Evolutionary conservation across 1,140 invertebrate genomes (phyloP).

Genomic region (Liolophura sinensis): DNA sequence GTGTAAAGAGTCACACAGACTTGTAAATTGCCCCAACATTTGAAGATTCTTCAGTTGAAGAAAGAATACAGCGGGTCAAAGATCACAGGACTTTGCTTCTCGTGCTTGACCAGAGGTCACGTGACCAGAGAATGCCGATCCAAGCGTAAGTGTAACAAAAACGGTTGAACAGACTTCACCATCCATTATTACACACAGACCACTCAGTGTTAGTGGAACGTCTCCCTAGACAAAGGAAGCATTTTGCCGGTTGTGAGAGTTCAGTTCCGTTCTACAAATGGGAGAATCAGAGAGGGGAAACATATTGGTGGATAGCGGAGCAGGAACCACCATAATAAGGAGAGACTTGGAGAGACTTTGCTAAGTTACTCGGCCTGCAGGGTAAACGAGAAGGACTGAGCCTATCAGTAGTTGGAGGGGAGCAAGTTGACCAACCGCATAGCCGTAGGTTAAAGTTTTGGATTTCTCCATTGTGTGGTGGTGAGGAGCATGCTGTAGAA

Average conservation of each 20-base stretch:
- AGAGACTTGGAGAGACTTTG: too few species aligned
- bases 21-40: not conserved
- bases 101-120: slow-evolving; percentile 1
- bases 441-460: slow-evolving; percentile 5
- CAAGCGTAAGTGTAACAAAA: too few species aligned
- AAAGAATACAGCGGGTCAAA: not conserved
- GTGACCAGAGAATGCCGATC: not conserved
- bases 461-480: slow-evolving; percentile 4
- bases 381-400: not conserved
- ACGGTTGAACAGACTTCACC: not conserved
- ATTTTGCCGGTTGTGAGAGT: slow-evolving; percentile 7
- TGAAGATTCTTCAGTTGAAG: not conserved
- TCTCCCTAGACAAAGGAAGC: not conserved
- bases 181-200: slow-evolving; percentile 8
- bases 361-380: slow-evolving; percentile 2
- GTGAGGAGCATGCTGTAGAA: slow-evolving; percentile 5
- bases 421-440: not conserved
- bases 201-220: too few species aligned
- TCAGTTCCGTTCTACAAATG: not conserved
- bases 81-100: not conserved
- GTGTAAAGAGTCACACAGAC: not conserved
- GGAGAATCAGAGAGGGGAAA: slow-evolving; percentile 1
- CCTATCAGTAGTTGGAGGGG: not conserved
- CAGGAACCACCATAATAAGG: not conserved
- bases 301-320: slow-evolving; percentile 4